Percentiles rank a stretch among this genome's conserved stretches.
Evolutionary conservation across 2,113 vertebrate genomes (phyloP).

Genomic region (Leucopsar rothschildi): DNA sequence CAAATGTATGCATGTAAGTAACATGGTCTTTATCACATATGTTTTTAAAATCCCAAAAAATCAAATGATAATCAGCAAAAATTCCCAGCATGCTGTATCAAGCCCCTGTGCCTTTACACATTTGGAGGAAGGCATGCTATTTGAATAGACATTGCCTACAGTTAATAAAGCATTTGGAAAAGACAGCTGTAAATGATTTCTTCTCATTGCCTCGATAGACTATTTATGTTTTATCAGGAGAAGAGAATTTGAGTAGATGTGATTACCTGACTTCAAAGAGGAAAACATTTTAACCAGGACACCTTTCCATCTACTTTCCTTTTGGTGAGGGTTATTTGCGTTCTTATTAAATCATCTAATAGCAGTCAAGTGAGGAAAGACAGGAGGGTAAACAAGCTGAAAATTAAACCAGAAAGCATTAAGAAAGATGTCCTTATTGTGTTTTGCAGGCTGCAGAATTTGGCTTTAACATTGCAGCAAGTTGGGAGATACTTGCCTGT

Average conservation of each 20-base stretch:
- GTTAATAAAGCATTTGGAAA: neutral
- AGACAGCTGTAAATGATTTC: neutral
- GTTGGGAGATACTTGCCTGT: rapidly evolving
- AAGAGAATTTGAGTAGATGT: neutral
- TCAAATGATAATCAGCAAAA: neutral
- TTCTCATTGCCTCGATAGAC: neutral
- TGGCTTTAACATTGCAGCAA: neutral
- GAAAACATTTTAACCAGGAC: neutral
- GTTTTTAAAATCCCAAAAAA: neutral
- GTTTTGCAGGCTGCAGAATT: neutral
- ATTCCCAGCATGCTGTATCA: neutral
- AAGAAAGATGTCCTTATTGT: neutral
- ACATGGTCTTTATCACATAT: neutral
- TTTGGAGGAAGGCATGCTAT: neutral
- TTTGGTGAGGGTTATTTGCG: neutral
- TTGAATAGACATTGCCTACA: neutral
- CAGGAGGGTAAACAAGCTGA: neutral
- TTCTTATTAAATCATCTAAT: neutral
- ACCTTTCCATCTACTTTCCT: neutral
- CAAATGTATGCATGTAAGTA: neutral
- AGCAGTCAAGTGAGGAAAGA: neutral
- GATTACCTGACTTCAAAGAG: neutral
- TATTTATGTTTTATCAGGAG: neutral
- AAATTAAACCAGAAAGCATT: neutral
- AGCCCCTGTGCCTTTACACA: neutral